Evolutionary conservation across 2,113 vertebrate species (phyloP).

Genomic region (Albula goreensis): DNA sequence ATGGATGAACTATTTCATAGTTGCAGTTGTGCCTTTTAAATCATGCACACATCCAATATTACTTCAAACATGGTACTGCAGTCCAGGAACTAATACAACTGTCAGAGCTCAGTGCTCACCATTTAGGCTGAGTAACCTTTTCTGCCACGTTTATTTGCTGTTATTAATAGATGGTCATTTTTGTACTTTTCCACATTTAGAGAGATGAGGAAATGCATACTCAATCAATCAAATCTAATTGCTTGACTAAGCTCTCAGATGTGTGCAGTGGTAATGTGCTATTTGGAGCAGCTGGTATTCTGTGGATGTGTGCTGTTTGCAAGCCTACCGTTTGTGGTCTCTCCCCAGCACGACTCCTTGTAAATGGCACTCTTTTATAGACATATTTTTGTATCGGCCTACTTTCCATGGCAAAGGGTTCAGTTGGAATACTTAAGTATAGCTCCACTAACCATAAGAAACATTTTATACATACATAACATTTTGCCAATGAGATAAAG

Average conservation of each 20-base stretch:
- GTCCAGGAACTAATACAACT: no score
- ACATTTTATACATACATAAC: slow-evolving; percentile 49
- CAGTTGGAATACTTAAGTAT: slow-evolving; percentile 69
- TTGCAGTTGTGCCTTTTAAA: no score
- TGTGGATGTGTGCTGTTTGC: slow-evolving; percentile 69
- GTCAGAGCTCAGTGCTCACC: no score
- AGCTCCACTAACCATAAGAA: slow-evolving; percentile 62
- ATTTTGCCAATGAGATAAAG: slow-evolving; percentile 21
- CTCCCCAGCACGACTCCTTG: slow-evolving; percentile 69
- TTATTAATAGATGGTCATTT: background rate
- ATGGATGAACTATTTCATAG: no score
- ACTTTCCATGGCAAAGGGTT: slow-evolving; percentile 68
- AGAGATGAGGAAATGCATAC: slow-evolving; percentile 17
- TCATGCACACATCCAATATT: no score
- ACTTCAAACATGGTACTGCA: no score
- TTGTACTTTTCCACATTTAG: slow-evolving; percentile 9
- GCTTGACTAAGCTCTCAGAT: slow-evolving; percentile 26
- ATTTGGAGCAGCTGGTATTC: slow-evolving; percentile 66
- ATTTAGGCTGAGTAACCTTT: no score
- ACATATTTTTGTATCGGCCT: slow-evolving; percentile 63
- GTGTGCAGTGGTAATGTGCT: slow-evolving; percentile 52
- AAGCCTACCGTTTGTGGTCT: slow-evolving; percentile 61
- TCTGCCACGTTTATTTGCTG: background rate
- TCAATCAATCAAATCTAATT: slow-evolving; percentile 18
- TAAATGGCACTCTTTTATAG: slow-evolving; percentile 71